Conservation (phyloP, 2,888 invertebrate species). For the Oxytorus armatus region DNA sequence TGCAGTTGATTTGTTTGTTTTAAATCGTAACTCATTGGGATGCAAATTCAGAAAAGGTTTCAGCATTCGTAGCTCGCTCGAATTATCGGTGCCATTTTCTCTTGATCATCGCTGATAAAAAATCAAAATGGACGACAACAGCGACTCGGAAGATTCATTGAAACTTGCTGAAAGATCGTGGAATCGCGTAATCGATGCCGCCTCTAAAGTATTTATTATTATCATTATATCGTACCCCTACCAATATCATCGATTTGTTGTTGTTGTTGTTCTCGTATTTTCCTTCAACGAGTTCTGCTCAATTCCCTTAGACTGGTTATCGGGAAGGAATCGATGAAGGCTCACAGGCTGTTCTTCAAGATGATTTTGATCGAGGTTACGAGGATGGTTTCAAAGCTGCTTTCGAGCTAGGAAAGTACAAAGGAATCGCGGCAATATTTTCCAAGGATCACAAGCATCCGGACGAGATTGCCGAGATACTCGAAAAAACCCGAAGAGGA, state of each 20-base stretch:
- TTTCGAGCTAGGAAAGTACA: constrained; percentile 86
- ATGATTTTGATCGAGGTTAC: constrained; percentile 90
- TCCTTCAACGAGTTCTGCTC: constrained; percentile 21
- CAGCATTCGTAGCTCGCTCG: too few species aligned
- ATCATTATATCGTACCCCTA: not conserved
- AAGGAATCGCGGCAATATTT: constrained; percentile 79
- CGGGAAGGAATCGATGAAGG: constrained; percentile 90
- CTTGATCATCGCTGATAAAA: not conserved
- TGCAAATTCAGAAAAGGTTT: not conserved
- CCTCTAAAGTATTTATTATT: constrained; percentile 73
- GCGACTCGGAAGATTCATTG: constrained; percentile 73
- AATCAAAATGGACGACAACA: constrained; percentile 60
- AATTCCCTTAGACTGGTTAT: constrained; percentile 86
- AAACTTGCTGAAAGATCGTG: constrained; percentile 78
- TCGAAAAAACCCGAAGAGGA: constrained; percentile 77
- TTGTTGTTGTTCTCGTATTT: too few species aligned
- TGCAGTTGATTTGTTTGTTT: not conserved
- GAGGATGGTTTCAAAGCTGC: constrained; percentile 88
- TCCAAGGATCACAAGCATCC: constrained; percentile 72
- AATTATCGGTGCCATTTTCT: constrained; percentile 6
- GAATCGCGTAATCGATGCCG: constrained; percentile 74
- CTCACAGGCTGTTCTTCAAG: constrained; percentile 87
- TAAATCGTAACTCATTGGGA: not conserved
- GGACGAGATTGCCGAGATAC: constrained; percentile 71
- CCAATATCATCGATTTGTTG: not conserved